Evolutionary conservation across 2,113 vertebrate genomes (phyloP).

Genomic region (Mohoua ochrocephala): DNA sequence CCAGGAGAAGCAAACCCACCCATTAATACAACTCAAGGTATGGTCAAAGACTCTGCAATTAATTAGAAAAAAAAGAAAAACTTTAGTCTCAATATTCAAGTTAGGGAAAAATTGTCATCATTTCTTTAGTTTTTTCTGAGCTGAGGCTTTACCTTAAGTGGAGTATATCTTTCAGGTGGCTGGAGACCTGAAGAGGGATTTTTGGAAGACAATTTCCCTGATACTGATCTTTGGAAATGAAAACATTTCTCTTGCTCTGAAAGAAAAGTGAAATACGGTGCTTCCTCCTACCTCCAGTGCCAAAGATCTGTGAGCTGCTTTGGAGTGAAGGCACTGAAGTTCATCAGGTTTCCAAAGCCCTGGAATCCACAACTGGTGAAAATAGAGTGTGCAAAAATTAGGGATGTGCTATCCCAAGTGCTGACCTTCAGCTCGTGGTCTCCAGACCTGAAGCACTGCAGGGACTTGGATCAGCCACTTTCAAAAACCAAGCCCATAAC

Average conservation of each 20-base stretch:
- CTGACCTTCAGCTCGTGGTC: background rate
- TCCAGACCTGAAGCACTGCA: background rate
- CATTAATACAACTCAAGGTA: background rate
- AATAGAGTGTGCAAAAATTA: background rate
- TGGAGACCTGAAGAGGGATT: background rate
- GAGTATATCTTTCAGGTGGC: background rate
- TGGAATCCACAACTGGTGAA: background rate
- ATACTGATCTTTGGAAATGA: constrained; percentile 30
- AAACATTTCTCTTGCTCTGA: background rate
- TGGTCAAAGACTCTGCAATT: background rate
- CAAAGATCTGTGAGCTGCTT: background rate
- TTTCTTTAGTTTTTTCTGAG: background rate
- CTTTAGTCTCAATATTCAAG: background rate
- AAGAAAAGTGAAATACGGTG: background rate
- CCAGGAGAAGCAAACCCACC: background rate
- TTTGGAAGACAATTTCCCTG: background rate
- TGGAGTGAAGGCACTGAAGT: background rate
- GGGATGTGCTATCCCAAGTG: background rate
- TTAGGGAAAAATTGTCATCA: background rate
- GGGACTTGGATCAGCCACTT: background rate
- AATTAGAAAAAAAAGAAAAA: background rate
- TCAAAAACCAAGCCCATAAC: background rate
- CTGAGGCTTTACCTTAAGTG: background rate
- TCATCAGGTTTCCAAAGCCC: background rate
- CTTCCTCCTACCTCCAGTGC: background rate